phyloP scores from a whole-genome alignment of 2,888 invertebrate genomes.

The Agonopterix subpropinquella region DNA sequence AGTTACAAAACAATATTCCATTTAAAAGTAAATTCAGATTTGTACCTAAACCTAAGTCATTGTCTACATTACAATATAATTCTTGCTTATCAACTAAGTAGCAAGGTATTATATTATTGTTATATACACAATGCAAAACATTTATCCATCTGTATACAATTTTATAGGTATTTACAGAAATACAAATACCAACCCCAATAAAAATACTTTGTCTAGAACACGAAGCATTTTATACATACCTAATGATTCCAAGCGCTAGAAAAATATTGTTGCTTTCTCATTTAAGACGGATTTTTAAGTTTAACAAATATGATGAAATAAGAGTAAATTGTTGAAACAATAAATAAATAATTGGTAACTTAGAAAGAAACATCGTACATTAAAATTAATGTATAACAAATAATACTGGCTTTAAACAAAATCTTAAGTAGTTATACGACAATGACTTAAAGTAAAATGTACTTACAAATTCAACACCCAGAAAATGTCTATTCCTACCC shows the following conservation, averaged over 20 bases:
- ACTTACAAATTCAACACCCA: slow-evolving; percentile 61
- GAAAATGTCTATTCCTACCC: slow-evolving; percentile 50
- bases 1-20: slow-evolving; percentile 68
- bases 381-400: slow-evolving; percentile 1
- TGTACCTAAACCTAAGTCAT: slow-evolving; percentile 69
- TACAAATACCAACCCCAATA: neutral
- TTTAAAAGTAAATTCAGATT: slow-evolving; percentile 57
- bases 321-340: neutral
- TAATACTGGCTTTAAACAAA: slow-evolving; percentile 12
- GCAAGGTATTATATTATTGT: slow-evolving; percentile 13
- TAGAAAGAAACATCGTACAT: slow-evolving; percentile 7
- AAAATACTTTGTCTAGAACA: no score
- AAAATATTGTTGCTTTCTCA: no score
- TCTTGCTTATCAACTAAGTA: slow-evolving; percentile 27
- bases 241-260: no score
- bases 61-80: slow-evolving; percentile 54
- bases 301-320: no score
- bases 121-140: slow-evolving; percentile 15
- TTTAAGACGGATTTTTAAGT: no score
- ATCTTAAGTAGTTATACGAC: slow-evolving; percentile 30
- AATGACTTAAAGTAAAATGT: slow-evolving; percentile 64
- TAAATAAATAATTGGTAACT: slow-evolving; percentile 23
- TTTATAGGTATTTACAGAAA: neutral
- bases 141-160: slow-evolving; percentile 18
- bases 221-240: no score